Conservation (phyloP, 2,888 invertebrate species). For the Apamea anceps region DNA sequence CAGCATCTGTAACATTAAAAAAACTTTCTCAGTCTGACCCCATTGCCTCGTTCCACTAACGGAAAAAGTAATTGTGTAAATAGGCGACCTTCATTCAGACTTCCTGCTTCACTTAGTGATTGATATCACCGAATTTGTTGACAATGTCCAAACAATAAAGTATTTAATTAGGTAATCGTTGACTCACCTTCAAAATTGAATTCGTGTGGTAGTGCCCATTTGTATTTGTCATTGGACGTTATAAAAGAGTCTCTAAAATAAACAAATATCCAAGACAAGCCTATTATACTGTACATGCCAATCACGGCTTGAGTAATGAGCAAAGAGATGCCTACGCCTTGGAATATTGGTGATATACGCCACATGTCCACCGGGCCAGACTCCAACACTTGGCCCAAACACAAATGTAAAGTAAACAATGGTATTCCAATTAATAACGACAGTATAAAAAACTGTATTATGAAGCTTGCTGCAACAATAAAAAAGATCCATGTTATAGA, state of each 20-base stretch:
- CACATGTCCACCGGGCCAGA: constrained; percentile 98
- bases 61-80: constrained; percentile 73
- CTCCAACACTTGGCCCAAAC: constrained; percentile 95
- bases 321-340: constrained; percentile 96
- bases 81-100: constrained; percentile 72
- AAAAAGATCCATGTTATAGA: constrained; percentile 52
- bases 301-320: constrained; percentile 94
- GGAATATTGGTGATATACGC: constrained; percentile 97
- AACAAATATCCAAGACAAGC: constrained; percentile 97
- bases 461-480: constrained; percentile 93
- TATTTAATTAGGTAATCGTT: constrained; percentile 55
- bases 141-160: constrained; percentile 69
- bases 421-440: constrained; percentile 96
- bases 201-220: constrained; percentile 94
- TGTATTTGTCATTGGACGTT: constrained; percentile 93
- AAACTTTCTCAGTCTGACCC: constrained; percentile 54
- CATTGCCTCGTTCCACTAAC: constrained; percentile 48
- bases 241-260: constrained; percentile 97
- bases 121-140: constrained; percentile 70
- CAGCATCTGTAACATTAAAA: constrained; percentile 73
- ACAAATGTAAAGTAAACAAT: constrained; percentile 95
- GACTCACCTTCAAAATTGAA: constrained; percentile 92
- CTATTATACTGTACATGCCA: constrained; percentile 96
- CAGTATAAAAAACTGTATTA: constrained; percentile 96
- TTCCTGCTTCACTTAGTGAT: constrained; percentile 73